These are phyloP conservation scores for Patiria miniata DNA, from an alignment of 35 echinoderm and acorn worm genomes.

Conservation along the genomic window DNA sequence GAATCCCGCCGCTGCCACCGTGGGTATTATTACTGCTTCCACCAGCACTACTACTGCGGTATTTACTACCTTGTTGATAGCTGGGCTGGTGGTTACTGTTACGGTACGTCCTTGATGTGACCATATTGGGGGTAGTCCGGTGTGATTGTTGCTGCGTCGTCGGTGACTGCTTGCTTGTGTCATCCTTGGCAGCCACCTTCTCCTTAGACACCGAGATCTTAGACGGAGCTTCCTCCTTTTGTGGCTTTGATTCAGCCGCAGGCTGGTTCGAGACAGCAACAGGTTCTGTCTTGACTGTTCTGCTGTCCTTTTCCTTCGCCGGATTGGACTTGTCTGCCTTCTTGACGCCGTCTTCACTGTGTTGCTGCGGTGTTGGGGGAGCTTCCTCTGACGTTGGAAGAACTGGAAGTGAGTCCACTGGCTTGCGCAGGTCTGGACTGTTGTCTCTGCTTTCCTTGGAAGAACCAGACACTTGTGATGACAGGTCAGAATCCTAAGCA, in stretches of 20 bases:
- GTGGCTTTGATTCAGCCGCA: not conserved
- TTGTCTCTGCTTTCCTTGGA: constrained; percentile 76
- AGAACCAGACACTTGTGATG: constrained; percentile 79
- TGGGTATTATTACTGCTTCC: constrained; percentile 26
- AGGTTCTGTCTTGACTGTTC: not conserved
- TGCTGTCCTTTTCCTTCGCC: not conserved
- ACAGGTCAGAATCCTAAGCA: constrained; percentile 86
- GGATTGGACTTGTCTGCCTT: constrained; percentile 23
- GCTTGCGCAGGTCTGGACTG: constrained; percentile 16
- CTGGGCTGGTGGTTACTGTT: constrained; percentile 48
- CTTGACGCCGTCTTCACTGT: constrained; percentile 14
- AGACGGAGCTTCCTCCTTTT: constrained; percentile 2
- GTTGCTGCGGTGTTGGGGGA: not conserved
- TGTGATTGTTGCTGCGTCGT: not conserved
- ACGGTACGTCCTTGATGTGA: constrained; percentile 67
- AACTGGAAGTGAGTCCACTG: not conserved
- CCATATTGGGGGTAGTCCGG: constrained; percentile 26
- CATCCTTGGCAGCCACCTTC: not conserved
- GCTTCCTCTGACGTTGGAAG: not conserved
- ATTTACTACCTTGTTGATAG: constrained; percentile 26
- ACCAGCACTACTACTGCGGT: constrained; percentile 33
- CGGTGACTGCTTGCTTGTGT: not conserved
- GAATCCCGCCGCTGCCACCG: constrained; percentile 13
- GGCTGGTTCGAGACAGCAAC: not conserved
- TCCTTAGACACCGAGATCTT: constrained; percentile 19